Percentiles rank a stretch among this genome's conserved stretches.
These are phyloP conservation scores for Echiichthys vipera DNA, from an alignment of 2,797 vertebrate genomes.

Conservation along the genomic window DNA sequence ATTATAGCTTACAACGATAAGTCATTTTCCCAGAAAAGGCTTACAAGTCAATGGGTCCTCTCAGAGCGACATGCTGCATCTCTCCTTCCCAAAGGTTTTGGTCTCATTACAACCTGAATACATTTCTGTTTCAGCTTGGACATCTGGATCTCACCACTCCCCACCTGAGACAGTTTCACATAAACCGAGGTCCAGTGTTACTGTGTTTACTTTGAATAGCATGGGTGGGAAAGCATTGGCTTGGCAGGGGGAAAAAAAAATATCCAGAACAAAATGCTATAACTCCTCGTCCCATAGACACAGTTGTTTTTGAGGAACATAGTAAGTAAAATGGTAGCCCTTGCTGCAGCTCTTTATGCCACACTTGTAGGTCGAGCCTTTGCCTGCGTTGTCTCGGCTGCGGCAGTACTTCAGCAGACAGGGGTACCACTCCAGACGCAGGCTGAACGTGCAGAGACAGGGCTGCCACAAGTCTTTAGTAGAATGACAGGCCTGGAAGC, in stretches of 20 bases:
- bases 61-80: neutral
- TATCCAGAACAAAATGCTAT: slow-evolving; percentile 74
- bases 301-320: slow-evolving; percentile 92
- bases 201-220: slow-evolving; percentile 45
- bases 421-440: slow-evolving; percentile 97
- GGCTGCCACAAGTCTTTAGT: slow-evolving; percentile 89
- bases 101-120: slow-evolving; percentile 63
- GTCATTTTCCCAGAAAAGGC: slow-evolving; percentile 20
- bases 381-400: slow-evolving; percentile 86
- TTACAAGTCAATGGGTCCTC: slow-evolving; percentile 22
- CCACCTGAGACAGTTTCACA: slow-evolving; percentile 59
- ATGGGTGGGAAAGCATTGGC: slow-evolving; percentile 34
- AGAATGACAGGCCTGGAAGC: slow-evolving; percentile 85
- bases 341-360: slow-evolving; percentile 99
- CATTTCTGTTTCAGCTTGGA: slow-evolving; percentile 30
- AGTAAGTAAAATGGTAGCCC: slow-evolving; percentile 92
- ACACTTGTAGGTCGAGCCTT: slow-evolving; percentile 92
- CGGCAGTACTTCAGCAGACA: slow-evolving; percentile 97
- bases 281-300: slow-evolving; percentile 97
- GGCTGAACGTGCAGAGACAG: slow-evolving; percentile 90
- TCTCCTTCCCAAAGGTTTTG: slow-evolving; percentile 58
- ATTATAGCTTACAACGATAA: slow-evolving; percentile 16
- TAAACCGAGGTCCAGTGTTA: slow-evolving; percentile 50
- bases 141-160: slow-evolving; percentile 50
- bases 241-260: slow-evolving; percentile 8